Conservation (phyloP, 2,888 invertebrate genomes). For the Clivina fossor region DNA sequence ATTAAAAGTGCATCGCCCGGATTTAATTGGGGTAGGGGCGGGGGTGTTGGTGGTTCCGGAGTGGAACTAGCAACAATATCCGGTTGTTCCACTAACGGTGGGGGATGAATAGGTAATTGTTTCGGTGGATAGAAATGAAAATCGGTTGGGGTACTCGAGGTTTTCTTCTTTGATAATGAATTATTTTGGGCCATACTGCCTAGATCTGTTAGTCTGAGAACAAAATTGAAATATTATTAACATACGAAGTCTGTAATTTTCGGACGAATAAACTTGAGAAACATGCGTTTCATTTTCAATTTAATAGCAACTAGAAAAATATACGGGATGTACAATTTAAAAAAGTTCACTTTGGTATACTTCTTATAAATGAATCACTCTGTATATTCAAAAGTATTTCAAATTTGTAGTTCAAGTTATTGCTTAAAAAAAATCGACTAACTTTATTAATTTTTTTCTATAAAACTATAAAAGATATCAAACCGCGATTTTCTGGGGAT, state of each 20-base stretch:
- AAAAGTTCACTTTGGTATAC: too few species aligned
- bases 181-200: slow-evolving; percentile 64
- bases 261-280: too few species aligned
- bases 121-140: slow-evolving; percentile 47
- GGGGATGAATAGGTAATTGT: slow-evolving; percentile 22
- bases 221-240: slow-evolving; percentile 8
- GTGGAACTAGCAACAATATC: slow-evolving; percentile 23
- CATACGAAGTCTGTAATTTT: neutral
- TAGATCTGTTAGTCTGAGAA: slow-evolving; percentile 70
- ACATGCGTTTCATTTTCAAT: too few species aligned
- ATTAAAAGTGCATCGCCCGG: slow-evolving; percentile 67
- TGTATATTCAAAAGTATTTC: too few species aligned
- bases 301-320: too few species aligned
- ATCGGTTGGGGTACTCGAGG: slow-evolving; percentile 59
- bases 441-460: too few species aligned
- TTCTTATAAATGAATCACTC: too few species aligned
- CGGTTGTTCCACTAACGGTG: slow-evolving; percentile 25
- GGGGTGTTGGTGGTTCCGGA: slow-evolving; percentile 28
- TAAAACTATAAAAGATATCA: too few species aligned
- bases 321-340: too few species aligned
- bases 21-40: slow-evolving; percentile 59
- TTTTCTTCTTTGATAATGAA: slow-evolving; percentile 58
- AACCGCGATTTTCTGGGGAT: too few species aligned
- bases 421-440: too few species aligned
- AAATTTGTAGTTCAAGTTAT: too few species aligned